Conservation (phyloP, 2,797 vertebrate species). For the Karalla daura region DNA sequence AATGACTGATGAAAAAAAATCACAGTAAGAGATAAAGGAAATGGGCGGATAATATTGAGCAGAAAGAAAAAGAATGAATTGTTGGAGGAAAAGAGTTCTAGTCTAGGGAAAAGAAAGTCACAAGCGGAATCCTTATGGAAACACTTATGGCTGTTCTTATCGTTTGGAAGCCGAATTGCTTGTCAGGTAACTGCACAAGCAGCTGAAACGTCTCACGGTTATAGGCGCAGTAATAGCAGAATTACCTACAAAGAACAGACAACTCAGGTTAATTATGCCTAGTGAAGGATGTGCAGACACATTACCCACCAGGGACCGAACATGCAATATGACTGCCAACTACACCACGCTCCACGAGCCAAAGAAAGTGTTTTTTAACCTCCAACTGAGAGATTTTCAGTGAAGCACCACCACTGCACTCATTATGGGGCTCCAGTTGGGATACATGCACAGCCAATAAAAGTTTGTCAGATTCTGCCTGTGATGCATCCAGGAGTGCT, state of each 20-base stretch:
- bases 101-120: constrained; percentile 30
- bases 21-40: constrained; percentile 37
- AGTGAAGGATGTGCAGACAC: constrained; percentile 64
- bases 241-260: constrained; percentile 70
- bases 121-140: constrained; percentile 11
- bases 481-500: constrained; percentile 80
- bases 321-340: constrained; percentile 66
- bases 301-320: constrained; percentile 69
- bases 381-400: constrained; percentile 70
- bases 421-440: constrained; percentile 74
- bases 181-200: constrained; percentile 69
- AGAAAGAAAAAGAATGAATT: constrained; percentile 24
- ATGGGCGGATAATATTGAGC: constrained; percentile 28
- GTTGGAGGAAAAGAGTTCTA: neutral
- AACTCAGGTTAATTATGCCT: constrained; percentile 82
- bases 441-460: constrained; percentile 78
- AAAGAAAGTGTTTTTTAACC: constrained; percentile 67
- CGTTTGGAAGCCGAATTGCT: constrained; percentile 44
- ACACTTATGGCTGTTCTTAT: constrained; percentile 25
- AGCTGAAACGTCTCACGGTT: constrained; percentile 70
- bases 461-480: constrained; percentile 79
- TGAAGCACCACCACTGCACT: constrained; percentile 69
- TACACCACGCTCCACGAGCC: constrained; percentile 56
- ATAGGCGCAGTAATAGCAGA: constrained; percentile 71
- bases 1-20: constrained; percentile 61